Evolutionary conservation across 2,888 invertebrate genomes (phyloP).

Genomic region (Sinotaia quadrata): DNA sequence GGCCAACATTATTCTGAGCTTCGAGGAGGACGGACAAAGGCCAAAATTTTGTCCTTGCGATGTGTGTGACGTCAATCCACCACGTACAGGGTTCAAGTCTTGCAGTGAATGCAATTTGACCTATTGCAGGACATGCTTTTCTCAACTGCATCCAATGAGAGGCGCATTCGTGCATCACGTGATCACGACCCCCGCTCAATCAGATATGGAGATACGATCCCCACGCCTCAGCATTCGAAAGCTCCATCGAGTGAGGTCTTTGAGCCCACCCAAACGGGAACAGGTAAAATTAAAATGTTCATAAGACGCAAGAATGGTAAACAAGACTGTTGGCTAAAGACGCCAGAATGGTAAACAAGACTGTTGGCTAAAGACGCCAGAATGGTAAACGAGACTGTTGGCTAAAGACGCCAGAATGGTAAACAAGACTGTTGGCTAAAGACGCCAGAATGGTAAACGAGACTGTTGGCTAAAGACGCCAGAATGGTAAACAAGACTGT

Average conservation of each 20-base stretch:
- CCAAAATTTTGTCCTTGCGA: slow-evolving; percentile 25
- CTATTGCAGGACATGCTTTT: slow-evolving; percentile 31
- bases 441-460: no score
- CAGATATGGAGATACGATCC: neutral
- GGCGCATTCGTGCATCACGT: slow-evolving; percentile 38
- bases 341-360: no score
- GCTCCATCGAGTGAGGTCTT: slow-evolving; percentile 18
- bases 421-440: no score
- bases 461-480: no score
- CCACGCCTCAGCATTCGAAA: neutral
- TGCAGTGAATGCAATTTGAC: slow-evolving; percentile 37
- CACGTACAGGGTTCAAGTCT: slow-evolving; percentile 30
- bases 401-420: no score
- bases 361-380: no score
- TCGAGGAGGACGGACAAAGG: slow-evolving; percentile 32
- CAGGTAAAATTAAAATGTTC: slow-evolving; percentile 27
- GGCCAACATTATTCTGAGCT: slow-evolving; percentile 36
- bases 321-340: no score
- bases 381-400: no score
- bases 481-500: no score
- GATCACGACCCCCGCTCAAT: slow-evolving; percentile 29
- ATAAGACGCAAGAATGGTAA: no score
- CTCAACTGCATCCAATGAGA: slow-evolving; percentile 38
- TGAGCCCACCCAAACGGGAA: slow-evolving; percentile 17
- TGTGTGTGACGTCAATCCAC: slow-evolving; percentile 36